phyloP scores from a whole-genome alignment of 2,797 vertebrate species.

The Sebastes iracundus region DNA sequence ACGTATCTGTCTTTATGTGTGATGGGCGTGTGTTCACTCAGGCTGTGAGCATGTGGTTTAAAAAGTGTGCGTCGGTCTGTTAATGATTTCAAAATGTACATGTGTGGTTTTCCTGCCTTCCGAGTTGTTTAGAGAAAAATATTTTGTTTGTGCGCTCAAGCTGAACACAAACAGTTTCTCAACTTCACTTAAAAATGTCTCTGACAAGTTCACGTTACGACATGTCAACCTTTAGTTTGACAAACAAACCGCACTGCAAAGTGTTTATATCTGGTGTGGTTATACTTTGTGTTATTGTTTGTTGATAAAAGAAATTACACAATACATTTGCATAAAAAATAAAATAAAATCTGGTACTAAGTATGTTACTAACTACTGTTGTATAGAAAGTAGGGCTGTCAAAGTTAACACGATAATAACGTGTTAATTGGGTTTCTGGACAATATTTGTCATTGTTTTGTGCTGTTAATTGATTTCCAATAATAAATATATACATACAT shows the following conservation, averaged over 20 bases:
- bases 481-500: too few relatives aligned
- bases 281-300: not conserved
- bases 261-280: not conserved
- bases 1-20: not conserved
- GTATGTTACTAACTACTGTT: not conserved
- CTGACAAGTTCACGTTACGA: not conserved
- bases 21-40: not conserved
- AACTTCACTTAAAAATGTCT: not conserved
- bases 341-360: not conserved
- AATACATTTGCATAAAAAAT: not conserved
- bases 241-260: not conserved
- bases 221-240: not conserved
- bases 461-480: too few relatives aligned
- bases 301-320: not conserved
- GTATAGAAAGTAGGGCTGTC: not conserved
- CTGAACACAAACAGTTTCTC: slow-evolving; percentile 23
- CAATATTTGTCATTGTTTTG: too few relatives aligned
- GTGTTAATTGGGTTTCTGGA: too few relatives aligned
- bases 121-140: slow-evolving; percentile 2
- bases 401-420: too few relatives aligned
- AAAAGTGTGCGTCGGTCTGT: not conserved
- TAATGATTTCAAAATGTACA: slow-evolving; percentile 42
- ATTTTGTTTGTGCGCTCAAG: slow-evolving; percentile 5
- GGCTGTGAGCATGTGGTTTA: slow-evolving; percentile 12
- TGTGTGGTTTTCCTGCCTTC: slow-evolving; percentile 2